Percentiles rank a stretch among this genome's conserved stretches.
Evolutionary conservation across 2,888 invertebrate genomes (phyloP).

Genomic region (Drosophila mimica): DNA sequence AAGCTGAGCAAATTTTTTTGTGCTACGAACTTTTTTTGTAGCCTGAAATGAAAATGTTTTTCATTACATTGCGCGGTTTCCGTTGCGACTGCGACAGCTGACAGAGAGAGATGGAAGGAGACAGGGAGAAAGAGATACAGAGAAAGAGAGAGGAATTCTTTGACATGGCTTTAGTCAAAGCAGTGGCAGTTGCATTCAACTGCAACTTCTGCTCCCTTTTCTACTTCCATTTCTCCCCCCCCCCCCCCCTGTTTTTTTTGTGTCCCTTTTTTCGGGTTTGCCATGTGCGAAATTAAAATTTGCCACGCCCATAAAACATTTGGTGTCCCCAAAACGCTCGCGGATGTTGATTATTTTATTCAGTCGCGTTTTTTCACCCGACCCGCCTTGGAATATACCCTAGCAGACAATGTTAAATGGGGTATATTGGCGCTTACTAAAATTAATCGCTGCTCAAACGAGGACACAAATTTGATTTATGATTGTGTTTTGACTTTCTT

Average conservation of each 20-base stretch:
- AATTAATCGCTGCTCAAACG: no score
- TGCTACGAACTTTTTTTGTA: constrained; percentile 7
- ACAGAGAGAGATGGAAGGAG: background rate
- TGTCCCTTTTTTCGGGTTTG: constrained; percentile 19
- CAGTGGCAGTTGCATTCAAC: constrained; percentile 31
- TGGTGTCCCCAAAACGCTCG: constrained; percentile 19
- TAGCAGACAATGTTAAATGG: no score
- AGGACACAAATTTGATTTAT: background rate
- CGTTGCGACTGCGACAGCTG: constrained; percentile 8
- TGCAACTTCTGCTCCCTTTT: background rate
- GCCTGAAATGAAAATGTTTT: constrained; percentile 54
- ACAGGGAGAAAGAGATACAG: no score
- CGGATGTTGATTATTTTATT: constrained; percentile 75
- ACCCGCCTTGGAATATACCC: constrained; percentile 12
- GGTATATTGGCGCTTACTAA: background rate
- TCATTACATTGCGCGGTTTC: constrained; percentile 54
- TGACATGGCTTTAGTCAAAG: constrained; percentile 57
- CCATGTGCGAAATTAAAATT: constrained; percentile 72
- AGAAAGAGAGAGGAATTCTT: constrained; percentile 36
- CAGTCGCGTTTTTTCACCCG: constrained; percentile 30
- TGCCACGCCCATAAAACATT: constrained; percentile 39
- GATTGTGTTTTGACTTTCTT: no score
- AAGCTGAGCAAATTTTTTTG: constrained; percentile 18
- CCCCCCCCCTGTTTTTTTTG: background rate
- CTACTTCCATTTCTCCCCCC: background rate